phyloP scores from a whole-genome alignment of 2,113 vertebrate genomes.

The Talpa occidentalis region DNA sequence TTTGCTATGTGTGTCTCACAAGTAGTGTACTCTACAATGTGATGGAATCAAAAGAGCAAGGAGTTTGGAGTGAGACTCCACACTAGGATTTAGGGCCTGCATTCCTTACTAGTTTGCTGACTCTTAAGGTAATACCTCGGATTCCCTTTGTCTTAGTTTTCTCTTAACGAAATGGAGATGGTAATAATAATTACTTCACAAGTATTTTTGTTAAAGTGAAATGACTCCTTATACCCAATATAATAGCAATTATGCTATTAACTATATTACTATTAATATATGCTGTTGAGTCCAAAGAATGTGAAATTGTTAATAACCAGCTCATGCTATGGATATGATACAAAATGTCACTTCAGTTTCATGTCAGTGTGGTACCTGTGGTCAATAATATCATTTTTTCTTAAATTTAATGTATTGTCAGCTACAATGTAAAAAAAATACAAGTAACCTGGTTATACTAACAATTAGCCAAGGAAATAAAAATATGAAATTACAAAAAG shows the following conservation, averaged over 20 bases:
- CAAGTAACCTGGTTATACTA: background rate
- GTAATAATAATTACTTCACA: conserved; percentile 1
- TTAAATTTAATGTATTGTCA: background rate
- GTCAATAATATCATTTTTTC: background rate
- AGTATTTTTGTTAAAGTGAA: background rate
- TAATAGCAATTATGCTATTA: background rate
- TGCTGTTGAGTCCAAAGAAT: background rate
- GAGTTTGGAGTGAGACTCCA: background rate
- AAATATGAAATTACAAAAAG: background rate
- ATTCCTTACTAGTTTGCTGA: background rate
- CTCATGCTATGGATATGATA: background rate
- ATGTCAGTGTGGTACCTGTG: background rate
- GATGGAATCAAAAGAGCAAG: background rate
- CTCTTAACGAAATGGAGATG: background rate
- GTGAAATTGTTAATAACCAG: background rate
- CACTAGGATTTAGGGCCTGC: background rate
- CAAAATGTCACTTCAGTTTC: conserved; percentile 24
- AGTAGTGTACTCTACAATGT: background rate
- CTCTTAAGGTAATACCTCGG: background rate
- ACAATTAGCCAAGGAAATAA: background rate
- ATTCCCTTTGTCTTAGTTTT: background rate
- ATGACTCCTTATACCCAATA: background rate
- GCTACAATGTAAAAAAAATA: background rate
- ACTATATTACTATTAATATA: background rate
- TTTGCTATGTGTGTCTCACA: background rate